Conservation (phyloP, 2,113 vertebrate species). For the Gymnogyps californianus region DNA sequence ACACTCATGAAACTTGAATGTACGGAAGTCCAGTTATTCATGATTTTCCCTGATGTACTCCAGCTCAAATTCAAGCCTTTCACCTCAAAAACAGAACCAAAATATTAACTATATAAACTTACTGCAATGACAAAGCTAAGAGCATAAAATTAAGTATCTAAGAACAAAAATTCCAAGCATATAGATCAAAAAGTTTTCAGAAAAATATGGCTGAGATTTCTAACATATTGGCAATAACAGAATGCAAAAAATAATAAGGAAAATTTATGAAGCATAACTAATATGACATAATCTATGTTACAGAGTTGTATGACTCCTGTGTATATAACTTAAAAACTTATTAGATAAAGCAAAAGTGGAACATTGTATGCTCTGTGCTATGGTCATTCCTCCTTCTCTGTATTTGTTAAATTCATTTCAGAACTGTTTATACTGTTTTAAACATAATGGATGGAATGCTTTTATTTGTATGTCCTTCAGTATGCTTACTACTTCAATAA, state of each 20-base stretch:
- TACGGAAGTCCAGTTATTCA: neutral
- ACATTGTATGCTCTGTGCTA: neutral
- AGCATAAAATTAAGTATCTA: neutral
- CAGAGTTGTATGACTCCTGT: neutral
- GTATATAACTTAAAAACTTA: neutral
- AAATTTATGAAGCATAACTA: neutral
- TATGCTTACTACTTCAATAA: neutral
- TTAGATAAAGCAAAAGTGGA: neutral
- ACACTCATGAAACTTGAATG: neutral
- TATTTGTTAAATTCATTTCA: neutral
- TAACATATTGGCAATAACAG: neutral
- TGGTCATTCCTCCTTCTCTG: neutral
- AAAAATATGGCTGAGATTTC: neutral
- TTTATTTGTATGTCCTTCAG: neutral
- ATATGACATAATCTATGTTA: neutral
- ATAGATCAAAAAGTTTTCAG: neutral
- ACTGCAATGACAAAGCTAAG: neutral
- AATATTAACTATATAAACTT: neutral
- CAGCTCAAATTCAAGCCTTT: neutral
- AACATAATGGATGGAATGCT: neutral
- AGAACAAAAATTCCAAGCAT: neutral
- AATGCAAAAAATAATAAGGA: neutral
- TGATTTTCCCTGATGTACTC: neutral
- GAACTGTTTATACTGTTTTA: neutral
- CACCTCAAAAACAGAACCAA: neutral